Base-by-base conservation (phyloP, 2,888 invertebrate genomes). In the Amphipoea lucens region DNA sequence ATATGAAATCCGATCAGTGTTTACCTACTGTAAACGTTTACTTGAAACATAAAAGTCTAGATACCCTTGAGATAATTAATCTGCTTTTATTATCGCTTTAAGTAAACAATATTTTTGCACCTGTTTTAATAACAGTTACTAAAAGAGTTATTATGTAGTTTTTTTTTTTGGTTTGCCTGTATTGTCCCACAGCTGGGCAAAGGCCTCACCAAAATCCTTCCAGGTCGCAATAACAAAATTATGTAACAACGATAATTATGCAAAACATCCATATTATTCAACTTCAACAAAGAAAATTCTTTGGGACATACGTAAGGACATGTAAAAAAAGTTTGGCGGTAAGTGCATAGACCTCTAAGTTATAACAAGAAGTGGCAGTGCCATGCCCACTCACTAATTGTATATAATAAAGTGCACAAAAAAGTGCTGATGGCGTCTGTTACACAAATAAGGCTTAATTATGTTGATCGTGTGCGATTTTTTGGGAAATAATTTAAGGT, bases 341-440 rank as follows among this genome's bases (percentile, higher is more conserved):
- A 48, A 86, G 85, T 76, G 74, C 86, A 83, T 68, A 78, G 83
- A 85, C 85, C 85, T 76, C 74, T 69, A 40, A 20, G 45, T 36
- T 60, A 0, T 2, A 17, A 67, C 51, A 81, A 74, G 76, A 83
- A 76, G 51, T 60, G 74, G n/a, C 48, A 11, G 40, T 23, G 45
- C 23, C 67, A 72, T 72, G 62, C 86, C 86, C 29, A 72, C 82
- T 62, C 62, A 36, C 76, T 75, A 70, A 75, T 74, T 85, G 60
- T 72, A 67, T 60, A 54, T 60, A 54, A 67, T 54, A 76, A 45
- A 74, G 57, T 57, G 57, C n/a, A 66, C 65, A 70, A 76, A 79
- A 85, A 76, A 68, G 23, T 65, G 48, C 48, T 45, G 45, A 54
- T 60, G 14, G 20, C 29, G 48, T 40, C 63, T 62, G 42, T 67